Percentiles rank a stretch among this genome's conserved stretches.
Evolutionary conservation across 2,797 vertebrate species (phyloP).

Genomic region (Onychomys leucogaster): DNA sequence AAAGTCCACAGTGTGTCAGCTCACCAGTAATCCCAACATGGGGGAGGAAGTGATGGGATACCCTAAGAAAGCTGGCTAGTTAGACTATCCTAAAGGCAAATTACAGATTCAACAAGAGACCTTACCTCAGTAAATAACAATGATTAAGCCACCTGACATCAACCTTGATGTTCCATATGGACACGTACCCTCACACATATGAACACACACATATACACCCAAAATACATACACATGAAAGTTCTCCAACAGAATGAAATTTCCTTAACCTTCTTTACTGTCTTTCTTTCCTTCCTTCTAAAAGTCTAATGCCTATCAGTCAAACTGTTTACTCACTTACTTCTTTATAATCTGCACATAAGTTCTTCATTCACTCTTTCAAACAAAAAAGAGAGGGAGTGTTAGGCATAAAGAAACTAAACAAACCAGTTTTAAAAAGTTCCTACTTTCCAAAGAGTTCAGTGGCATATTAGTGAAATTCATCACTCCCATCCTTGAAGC

Average conservation of each 20-base stretch:
- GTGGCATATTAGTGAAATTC: background rate
- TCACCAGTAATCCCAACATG: background rate
- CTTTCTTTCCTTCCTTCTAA: background rate
- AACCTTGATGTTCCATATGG: no score
- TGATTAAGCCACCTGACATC: background rate
- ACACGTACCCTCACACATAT: background rate
- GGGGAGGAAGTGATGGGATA: background rate
- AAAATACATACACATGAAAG: background rate
- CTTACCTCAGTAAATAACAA: background rate
- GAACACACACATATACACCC: background rate
- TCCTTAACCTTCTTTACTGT: background rate
- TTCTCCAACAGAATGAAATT: background rate
- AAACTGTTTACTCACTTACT: background rate
- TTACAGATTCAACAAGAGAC: background rate
- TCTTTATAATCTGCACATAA: constrained; percentile 15
- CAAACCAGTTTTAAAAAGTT: background rate
- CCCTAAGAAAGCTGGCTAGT: background rate
- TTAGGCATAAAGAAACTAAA: background rate
- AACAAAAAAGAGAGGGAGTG: background rate
- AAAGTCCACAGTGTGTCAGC: background rate
- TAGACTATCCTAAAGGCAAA: background rate
- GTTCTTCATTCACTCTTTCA: background rate
- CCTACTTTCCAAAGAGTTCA: background rate
- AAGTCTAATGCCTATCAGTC: background rate
- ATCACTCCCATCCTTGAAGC: background rate